Evolutionary conservation across 53 echinoderm and acorn worm genomes (phyloP).

Genomic region (Arbacia lixula): DNA sequence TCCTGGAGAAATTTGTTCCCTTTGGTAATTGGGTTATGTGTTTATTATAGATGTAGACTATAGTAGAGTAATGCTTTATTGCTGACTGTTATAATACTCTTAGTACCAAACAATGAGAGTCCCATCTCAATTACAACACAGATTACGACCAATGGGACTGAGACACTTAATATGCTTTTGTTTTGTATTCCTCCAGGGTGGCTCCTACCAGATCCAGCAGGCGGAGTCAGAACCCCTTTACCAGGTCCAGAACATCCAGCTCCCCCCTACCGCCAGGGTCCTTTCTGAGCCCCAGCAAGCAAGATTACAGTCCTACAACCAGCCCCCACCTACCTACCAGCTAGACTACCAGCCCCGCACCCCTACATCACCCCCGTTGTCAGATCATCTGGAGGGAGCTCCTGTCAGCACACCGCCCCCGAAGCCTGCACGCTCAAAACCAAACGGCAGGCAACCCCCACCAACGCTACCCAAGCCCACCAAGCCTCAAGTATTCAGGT

Average conservation of each 20-base stretch:
- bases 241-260: slow-evolving; percentile 29
- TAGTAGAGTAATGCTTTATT: too few species aligned
- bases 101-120: too few species aligned
- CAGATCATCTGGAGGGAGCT: slow-evolving; percentile 16
- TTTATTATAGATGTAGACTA: too few species aligned
- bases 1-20: too few species aligned
- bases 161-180: too few species aligned
- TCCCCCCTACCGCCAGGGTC: slow-evolving; percentile 11
- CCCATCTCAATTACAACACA: too few species aligned
- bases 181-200: too few species aligned
- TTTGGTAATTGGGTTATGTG: too few species aligned
- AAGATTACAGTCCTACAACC: slow-evolving; percentile 12
- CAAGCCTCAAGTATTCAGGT: slow-evolving; percentile 53
- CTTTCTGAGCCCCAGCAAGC: slow-evolving; percentile 11
- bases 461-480: slow-evolving; percentile 38
- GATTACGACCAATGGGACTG: too few species aligned
- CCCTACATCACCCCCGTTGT: slow-evolving; percentile 16
- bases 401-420: slow-evolving; percentile 10
- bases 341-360: slow-evolving; percentile 14
- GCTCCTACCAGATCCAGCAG: slow-evolving; percentile 20
- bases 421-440: slow-evolving; percentile 36
- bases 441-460: slow-evolving; percentile 48
- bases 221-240: slow-evolving; percentile 48
- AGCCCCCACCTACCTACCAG: slow-evolving; percentile 29
- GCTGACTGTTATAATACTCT: too few species aligned